Percentiles rank a stretch among this genome's conserved stretches.
phyloP scores from a whole-genome alignment of 2,888 invertebrate species.

The Pandemis cinnamomeana region DNA sequence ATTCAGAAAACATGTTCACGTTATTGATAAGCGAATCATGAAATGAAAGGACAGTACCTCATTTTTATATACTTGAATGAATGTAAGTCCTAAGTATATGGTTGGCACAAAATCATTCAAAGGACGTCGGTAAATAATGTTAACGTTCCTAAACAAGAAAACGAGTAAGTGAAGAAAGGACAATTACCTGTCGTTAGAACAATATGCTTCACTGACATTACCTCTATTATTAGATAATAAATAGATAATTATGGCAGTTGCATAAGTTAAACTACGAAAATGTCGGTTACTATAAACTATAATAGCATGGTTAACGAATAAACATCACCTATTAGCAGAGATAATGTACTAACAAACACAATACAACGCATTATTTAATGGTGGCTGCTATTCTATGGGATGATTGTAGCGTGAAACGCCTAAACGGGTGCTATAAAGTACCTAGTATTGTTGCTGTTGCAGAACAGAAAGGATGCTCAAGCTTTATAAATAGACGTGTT shows the following conservation, averaged over 20 bases:
- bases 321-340: conserved; percentile 20
- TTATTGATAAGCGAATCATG: neutral
- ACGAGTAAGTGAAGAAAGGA: neutral
- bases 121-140: neutral
- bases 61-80: neutral
- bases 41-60: neutral
- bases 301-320: conserved; percentile 22
- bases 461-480: conserved; percentile 11
- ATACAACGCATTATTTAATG: neutral
- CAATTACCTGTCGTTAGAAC: too few relatives aligned
- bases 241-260: conserved; percentile 8
- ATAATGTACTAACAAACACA: neutral
- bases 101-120: too few relatives aligned
- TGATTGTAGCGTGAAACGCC: neutral
- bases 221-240: conserved; percentile 5
- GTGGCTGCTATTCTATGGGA: neutral
- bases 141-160: neutral
- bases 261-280: conserved; percentile 13
- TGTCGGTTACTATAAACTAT: conserved; percentile 21
- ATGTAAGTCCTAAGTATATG: neutral
- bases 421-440: neutral
- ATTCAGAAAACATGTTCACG: neutral
- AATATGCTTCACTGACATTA: neutral
- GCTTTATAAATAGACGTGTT: conserved; percentile 6
- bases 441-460: conserved; percentile 9